phyloP scores from a whole-genome alignment of 2,888 invertebrate genomes.

The Odontomyia ornata region DNA sequence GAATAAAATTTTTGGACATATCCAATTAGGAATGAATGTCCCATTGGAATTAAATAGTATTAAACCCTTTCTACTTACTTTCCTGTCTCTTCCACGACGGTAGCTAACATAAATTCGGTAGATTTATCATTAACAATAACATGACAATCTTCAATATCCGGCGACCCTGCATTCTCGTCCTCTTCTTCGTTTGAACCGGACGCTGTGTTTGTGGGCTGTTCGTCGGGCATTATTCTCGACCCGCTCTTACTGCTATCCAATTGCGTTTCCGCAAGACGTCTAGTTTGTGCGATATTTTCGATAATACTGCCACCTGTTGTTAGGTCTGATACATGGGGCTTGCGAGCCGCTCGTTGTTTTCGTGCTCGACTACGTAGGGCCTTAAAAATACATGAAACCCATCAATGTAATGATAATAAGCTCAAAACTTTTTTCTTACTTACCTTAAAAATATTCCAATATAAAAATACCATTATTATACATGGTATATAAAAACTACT shows the following conservation, averaged over 20 bases:
- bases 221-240: constrained; percentile 69
- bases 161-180: constrained; percentile 72
- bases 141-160: constrained; percentile 77
- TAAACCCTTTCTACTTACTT: too few species aligned
- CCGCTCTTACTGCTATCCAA: constrained; percentile 66
- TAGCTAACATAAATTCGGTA: constrained; percentile 89
- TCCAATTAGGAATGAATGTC: not conserved
- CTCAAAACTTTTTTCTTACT: constrained; percentile 56
- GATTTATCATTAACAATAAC: constrained; percentile 91
- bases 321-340: constrained; percentile 77
- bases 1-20: not conserved
- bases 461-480: constrained; percentile 97
- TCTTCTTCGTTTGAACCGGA: constrained; percentile 90
- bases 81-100: constrained; percentile 84
- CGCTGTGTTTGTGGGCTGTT: constrained; percentile 88
- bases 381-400: constrained; percentile 66
- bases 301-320: constrained; percentile 82
- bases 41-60: too few species aligned
- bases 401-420: not conserved
- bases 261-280: constrained; percentile 82
- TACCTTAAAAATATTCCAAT: constrained; percentile 97
- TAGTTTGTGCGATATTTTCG: constrained; percentile 87
- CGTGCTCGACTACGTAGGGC: constrained; percentile 85
- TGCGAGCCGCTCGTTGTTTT: constrained; percentile 82
- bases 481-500: constrained; percentile 99